A percentile compares a stretch with the other conserved stretches of the same genome.
These are phyloP conservation scores for Heliconius erato DNA, from an alignment of 2,888 invertebrate genomes.

Conservation along the genomic window DNA sequence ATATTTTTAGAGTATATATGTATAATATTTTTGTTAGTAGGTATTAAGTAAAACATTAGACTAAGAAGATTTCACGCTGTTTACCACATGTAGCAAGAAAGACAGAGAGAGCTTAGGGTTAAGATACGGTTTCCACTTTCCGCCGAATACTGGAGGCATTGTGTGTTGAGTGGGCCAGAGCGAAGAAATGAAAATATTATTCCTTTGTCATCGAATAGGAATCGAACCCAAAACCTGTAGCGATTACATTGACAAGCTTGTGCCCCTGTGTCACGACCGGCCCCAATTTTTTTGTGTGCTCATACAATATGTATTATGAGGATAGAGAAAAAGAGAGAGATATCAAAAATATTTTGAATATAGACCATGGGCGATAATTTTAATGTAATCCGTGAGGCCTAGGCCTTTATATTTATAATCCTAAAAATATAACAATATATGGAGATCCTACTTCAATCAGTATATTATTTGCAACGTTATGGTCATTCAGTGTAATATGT, in stretches of 20 bases:
- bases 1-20: no score
- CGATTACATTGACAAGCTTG: background rate
- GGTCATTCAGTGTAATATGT: conserved; percentile 1
- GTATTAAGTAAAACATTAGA: no score
- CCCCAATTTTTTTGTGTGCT: background rate
- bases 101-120: background rate
- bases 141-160: background rate
- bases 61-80: background rate
- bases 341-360: no score
- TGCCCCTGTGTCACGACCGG: background rate
- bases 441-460: background rate
- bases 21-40: no score
- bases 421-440: background rate
- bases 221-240: no score
- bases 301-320: no score
- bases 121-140: background rate
- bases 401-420: background rate
- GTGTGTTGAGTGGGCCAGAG: background rate
- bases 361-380: no score
- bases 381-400: background rate
- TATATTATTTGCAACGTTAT: background rate
- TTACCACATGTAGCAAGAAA: background rate
- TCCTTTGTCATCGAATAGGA: no score
- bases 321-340: no score
- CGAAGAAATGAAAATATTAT: no score